These are phyloP conservation scores for Echinarachnius parma DNA, from an alignment of 53 echinoderm and acorn worm species.

Conservation along the genomic window DNA sequence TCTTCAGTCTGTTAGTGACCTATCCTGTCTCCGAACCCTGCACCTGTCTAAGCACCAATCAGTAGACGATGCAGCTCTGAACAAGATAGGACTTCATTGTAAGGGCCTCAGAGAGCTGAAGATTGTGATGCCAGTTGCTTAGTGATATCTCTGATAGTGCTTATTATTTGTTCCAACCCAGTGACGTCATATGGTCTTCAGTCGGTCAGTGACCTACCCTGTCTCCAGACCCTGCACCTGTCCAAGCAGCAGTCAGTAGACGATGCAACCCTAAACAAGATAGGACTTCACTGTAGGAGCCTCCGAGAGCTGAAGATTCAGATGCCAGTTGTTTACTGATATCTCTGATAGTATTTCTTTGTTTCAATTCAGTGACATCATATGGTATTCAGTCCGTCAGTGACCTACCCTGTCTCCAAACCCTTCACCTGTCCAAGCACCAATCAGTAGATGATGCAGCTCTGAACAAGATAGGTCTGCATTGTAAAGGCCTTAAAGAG, in stretches of 20 bases:
- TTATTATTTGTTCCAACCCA: too few relatives aligned
- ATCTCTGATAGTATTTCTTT: too few relatives aligned
- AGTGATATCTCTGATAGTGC: too few relatives aligned
- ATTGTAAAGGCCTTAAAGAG: slow-evolving; percentile 35
- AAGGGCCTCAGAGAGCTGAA: too few relatives aligned
- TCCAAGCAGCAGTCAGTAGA: slow-evolving; percentile 42
- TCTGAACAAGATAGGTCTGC: slow-evolving; percentile 6
- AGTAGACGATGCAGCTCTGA: too few relatives aligned
- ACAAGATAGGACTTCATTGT: too few relatives aligned
- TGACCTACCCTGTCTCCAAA: slow-evolving; percentile 25
- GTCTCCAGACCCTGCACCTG: slow-evolving; percentile 36
- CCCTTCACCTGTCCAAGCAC: slow-evolving; percentile 45
- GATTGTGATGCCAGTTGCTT: too few relatives aligned
- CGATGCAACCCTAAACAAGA: slow-evolving; percentile 27
- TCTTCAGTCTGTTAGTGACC: too few relatives aligned
- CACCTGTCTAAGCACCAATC: too few relatives aligned
- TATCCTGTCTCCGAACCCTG: too few relatives aligned
- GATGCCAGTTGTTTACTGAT: too few relatives aligned
- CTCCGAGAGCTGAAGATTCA: slow-evolving; percentile 38
- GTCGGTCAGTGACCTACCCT: slow-evolving; percentile 15
- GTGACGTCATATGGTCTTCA: slow-evolving; percentile 21
- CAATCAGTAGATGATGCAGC: slow-evolving; percentile 42
- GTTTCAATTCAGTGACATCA: slow-evolving; percentile 8
- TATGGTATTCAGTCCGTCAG: slow-evolving; percentile 12
- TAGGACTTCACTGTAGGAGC: slow-evolving; percentile 21